Conservation (phyloP, 2,113 vertebrate genomes). For the Pipa parva region DNA sequence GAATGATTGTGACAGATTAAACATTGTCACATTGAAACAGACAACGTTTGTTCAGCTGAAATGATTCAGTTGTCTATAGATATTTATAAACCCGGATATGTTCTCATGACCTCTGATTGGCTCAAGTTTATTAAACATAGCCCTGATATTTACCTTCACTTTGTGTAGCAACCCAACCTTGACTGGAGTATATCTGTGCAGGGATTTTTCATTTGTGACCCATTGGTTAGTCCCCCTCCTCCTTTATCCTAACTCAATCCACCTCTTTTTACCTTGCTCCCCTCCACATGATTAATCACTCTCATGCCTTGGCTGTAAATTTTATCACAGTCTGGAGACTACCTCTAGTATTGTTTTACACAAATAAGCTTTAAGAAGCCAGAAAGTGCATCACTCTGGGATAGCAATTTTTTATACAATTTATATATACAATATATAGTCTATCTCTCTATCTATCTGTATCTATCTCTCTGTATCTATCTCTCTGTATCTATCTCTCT, state of each 20-base stretch:
- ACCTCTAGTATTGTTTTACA: constrained; percentile 17
- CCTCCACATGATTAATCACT: constrained; percentile 22
- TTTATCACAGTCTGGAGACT: neutral
- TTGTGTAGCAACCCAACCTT: neutral
- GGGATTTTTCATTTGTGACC: neutral
- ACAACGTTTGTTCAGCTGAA: no score
- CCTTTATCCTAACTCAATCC: neutral
- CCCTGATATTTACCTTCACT: no score
- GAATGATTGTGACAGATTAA: no score
- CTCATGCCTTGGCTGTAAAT: constrained; percentile 3
- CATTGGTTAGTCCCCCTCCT: neutral
- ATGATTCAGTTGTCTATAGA: neutral
- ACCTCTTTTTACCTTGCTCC: neutral
- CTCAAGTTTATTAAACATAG: neutral
- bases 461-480: no score
- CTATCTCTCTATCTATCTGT: no score
- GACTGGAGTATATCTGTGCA: neutral
- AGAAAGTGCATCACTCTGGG: constrained; percentile 5
- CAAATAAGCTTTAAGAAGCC: neutral
- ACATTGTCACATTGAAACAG: no score
- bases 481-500: no score
- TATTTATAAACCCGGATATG: neutral
- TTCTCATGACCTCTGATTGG: neutral
- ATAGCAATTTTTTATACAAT: no score
- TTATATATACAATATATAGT: no score